Evolutionary conservation across 2,113 vertebrate species (phyloP).

Genomic region (Toxotes chatareus): DNA sequence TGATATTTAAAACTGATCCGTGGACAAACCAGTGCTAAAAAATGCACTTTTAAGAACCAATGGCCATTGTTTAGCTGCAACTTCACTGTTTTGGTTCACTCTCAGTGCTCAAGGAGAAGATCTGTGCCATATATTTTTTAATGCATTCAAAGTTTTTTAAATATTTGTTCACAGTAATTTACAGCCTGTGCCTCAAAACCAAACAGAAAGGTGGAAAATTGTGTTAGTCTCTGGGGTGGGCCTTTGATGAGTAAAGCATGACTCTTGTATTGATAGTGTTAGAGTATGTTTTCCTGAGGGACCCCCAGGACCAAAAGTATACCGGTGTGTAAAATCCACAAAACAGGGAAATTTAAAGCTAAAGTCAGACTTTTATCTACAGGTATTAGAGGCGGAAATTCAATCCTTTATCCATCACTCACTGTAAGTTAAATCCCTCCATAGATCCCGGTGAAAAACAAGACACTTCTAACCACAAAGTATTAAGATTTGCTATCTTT

Average conservation of each 20-base stretch:
- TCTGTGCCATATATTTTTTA: neutral
- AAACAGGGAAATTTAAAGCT: constrained; percentile 1
- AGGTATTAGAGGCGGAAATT: constrained; percentile 20
- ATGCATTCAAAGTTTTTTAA: neutral
- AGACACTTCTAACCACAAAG: constrained; percentile 24
- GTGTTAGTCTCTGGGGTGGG: neutral
- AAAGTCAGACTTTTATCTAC: constrained; percentile 15
- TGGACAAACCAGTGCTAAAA: neutral
- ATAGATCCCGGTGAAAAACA: constrained; percentile 42
- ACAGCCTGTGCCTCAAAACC: neutral
- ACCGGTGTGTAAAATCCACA: constrained; percentile 13
- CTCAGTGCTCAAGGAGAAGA: neutral
- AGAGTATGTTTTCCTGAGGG: neutral
- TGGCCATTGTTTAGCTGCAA: no score
- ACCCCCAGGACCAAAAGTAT: neutral
- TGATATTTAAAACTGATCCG: neutral
- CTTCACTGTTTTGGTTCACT: no score
- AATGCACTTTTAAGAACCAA: no score
- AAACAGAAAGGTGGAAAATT: neutral
- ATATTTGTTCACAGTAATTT: neutral
- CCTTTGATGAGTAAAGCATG: neutral
- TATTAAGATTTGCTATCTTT: constrained; percentile 44
- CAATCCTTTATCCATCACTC: neutral
- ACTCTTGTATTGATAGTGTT: neutral
- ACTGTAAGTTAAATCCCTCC: constrained; percentile 11